These are phyloP conservation scores for Cydia fagiglandana DNA, from an alignment of 1,140 invertebrate species.

Conservation along the genomic window DNA sequence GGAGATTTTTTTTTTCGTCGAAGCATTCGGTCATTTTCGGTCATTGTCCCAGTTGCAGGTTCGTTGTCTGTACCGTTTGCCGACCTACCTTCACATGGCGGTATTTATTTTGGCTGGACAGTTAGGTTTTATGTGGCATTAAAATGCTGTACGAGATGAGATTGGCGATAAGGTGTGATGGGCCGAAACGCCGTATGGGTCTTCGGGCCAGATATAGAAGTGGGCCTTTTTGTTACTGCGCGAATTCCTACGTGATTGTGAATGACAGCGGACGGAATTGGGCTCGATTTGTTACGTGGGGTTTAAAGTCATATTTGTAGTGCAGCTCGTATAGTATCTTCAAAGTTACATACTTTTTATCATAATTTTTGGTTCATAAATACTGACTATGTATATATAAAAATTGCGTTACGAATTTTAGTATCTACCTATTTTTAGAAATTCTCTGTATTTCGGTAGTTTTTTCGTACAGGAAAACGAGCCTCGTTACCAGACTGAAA, in stretches of 20 bases:
- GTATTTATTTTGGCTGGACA: conserved; percentile 61
- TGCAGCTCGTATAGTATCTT: too few species aligned
- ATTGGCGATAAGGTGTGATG: conserved; percentile 52
- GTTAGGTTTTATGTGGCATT: conserved; percentile 65
- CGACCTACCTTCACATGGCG: conserved; percentile 73
- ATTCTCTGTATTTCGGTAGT: too few species aligned
- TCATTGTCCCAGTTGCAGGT: conserved; percentile 66
- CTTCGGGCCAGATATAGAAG: neutral
- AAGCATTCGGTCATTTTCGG: conserved; percentile 46
- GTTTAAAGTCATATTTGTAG: too few species aligned
- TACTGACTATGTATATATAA: too few species aligned
- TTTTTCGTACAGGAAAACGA: too few species aligned
- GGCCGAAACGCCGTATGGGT: conserved; percentile 12
- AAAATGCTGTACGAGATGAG: conserved; percentile 59
- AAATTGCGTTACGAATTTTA: too few species aligned
- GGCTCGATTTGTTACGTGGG: neutral
- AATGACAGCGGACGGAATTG: neutral
- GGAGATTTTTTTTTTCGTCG: conserved; percentile 45
- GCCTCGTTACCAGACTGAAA: too few species aligned
- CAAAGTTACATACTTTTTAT: too few species aligned
- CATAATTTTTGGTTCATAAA: too few species aligned
- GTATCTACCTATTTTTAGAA: too few species aligned
- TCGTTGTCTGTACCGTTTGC: conserved; percentile 66
- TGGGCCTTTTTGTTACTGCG: neutral
- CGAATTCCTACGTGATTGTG: neutral